These are phyloP conservation scores for Trachurus trachurus DNA, from an alignment of 2,797 vertebrate species.

Conservation along the genomic window DNA sequence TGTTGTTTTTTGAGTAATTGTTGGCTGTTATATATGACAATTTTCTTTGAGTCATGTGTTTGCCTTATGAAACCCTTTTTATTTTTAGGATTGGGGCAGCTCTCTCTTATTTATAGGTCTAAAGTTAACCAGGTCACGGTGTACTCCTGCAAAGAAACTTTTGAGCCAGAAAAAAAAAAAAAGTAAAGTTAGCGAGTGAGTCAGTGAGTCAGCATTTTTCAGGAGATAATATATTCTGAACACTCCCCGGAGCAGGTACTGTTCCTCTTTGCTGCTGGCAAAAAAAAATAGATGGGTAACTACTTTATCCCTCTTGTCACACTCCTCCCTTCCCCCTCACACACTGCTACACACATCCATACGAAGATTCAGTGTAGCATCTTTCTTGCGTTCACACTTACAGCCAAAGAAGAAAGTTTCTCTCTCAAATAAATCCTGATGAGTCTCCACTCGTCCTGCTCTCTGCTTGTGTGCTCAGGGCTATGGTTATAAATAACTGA, in stretches of 20 bases:
- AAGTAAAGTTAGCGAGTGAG: slow-evolving; percentile 61
- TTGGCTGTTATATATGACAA: slow-evolving; percentile 21
- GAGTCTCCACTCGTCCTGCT: slow-evolving; percentile 14
- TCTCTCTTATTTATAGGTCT: slow-evolving; percentile 12
- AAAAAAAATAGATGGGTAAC: slow-evolving; percentile 43
- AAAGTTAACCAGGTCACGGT: slow-evolving; percentile 52
- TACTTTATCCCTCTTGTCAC: slow-evolving; percentile 1
- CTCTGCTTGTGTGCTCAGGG: slow-evolving; percentile 30
- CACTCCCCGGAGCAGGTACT: slow-evolving; percentile 42
- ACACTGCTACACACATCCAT: not conserved
- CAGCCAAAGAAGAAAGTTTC: slow-evolving; percentile 18
- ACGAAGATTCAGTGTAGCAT: slow-evolving; percentile 2
- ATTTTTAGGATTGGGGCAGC: not conserved
- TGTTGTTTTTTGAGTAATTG: not conserved
- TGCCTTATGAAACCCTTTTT: slow-evolving; percentile 16
- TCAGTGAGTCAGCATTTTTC: slow-evolving; percentile 74
- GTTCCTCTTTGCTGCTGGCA: slow-evolving; percentile 27
- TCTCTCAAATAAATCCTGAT: slow-evolving; percentile 28
- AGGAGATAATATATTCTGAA: slow-evolving; percentile 61
- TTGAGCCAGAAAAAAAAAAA: not conserved
- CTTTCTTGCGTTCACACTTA: slow-evolving; percentile 6
- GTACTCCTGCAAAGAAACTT: slow-evolving; percentile 45
- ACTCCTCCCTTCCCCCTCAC: slow-evolving; percentile 3
- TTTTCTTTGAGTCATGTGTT: slow-evolving; percentile 7
- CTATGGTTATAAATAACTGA: slow-evolving; percentile 60